Percentiles rank a stretch among this genome's conserved stretches.
Conservation (phyloP, 2,113 vertebrate genomes). For the Petrocephalus microphthalmus region DNA sequence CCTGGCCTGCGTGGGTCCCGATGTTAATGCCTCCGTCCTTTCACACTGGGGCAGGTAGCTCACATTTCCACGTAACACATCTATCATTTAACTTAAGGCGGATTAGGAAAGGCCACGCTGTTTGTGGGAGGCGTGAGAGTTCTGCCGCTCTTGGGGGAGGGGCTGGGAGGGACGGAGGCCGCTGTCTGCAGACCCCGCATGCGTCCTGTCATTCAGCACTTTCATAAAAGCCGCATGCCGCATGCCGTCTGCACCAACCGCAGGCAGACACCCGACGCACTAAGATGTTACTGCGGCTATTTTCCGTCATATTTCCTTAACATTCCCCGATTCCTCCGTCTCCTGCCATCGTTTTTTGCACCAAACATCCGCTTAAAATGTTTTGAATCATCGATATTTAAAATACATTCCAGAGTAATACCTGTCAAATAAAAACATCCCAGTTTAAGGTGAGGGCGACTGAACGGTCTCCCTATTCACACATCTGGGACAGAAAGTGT, state of each 20-base stretch:
- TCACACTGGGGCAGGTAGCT: background rate
- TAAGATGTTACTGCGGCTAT: background rate
- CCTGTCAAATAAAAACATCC: background rate
- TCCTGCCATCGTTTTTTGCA: background rate
- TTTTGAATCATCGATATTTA: background rate
- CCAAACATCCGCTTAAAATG: background rate
- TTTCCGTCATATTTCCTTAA: background rate
- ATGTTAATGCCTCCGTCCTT: background rate
- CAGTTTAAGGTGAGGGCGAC: background rate
- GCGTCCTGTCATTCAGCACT: background rate
- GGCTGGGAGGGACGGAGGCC: no score
- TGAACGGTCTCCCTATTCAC: background rate
- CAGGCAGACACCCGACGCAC: background rate
- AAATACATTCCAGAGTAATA: background rate
- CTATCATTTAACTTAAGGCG: background rate
- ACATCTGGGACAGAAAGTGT: constrained; percentile 13
- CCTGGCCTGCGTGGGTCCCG: background rate
- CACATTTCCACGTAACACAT: background rate
- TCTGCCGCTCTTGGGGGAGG: background rate
- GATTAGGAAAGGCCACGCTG: background rate
- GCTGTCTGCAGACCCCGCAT: background rate
- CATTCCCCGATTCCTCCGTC: background rate
- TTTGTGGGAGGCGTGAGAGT: background rate
- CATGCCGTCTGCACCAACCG: background rate
- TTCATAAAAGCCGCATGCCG: background rate